Conservation (phyloP, 2,888 invertebrate species). For the Papilio gigon region DNA sequence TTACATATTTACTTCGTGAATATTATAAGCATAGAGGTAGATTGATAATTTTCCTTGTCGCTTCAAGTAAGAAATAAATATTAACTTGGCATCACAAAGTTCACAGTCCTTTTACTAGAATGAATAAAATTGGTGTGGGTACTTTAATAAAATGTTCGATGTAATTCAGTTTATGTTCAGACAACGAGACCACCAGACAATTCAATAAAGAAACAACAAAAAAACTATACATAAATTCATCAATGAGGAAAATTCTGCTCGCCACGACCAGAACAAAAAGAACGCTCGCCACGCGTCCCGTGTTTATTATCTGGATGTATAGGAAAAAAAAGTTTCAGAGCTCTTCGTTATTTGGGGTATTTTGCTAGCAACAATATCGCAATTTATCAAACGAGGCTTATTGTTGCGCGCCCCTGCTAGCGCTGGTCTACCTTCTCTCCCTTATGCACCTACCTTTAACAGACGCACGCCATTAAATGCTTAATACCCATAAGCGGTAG, state of each 20-base stretch:
- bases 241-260: conserved; percentile 52
- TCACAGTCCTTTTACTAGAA: neutral
- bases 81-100: too few relatives aligned
- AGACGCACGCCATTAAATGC: conserved; percentile 42
- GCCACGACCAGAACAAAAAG: conserved; percentile 44
- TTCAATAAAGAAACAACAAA: conserved; percentile 51
- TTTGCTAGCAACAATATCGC: conserved; percentile 70
- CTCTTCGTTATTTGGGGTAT: conserved; percentile 55
- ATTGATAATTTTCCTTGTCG: neutral
- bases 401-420: conserved; percentile 67
- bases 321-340: conserved; percentile 54
- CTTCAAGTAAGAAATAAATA: too few relatives aligned
- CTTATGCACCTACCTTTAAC: conserved; percentile 47
- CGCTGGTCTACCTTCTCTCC: conserved; percentile 50
- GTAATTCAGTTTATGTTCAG: conserved; percentile 9
- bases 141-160: neutral
- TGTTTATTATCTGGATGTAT: conserved; percentile 43
- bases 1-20: conserved; percentile 15
- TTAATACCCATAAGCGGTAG: conserved; percentile 32
- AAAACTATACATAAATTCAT: conserved; percentile 49
- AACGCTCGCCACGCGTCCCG: conserved; percentile 41
- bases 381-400: conserved; percentile 80
- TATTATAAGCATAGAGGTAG: neutral
- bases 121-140: neutral
- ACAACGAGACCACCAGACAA: conserved; percentile 45